Conservation (phyloP, 2,888 invertebrate species). For the Cephus pygmeus region DNA sequence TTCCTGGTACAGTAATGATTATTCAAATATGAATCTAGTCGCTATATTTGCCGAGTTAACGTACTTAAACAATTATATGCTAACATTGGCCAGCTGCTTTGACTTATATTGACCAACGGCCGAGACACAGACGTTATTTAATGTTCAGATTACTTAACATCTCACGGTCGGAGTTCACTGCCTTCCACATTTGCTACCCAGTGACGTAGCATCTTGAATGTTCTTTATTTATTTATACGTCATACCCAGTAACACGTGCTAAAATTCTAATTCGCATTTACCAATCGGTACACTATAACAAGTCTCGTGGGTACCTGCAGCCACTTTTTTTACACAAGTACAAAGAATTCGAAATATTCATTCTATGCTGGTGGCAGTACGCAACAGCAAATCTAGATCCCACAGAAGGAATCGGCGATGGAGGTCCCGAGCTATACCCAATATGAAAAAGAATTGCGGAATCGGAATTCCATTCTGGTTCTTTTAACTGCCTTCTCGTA, state of each 20-base stretch:
- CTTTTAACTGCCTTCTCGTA: background rate
- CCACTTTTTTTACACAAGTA: background rate
- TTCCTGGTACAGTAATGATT: background rate
- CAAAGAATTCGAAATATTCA: background rate
- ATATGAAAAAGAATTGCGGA: background rate
- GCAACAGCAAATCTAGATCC: background rate
- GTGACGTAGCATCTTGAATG: background rate
- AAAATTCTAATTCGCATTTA: background rate
- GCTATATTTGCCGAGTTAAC: background rate
- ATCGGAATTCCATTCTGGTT: background rate
- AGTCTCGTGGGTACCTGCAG: no score
- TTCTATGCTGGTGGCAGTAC: background rate
- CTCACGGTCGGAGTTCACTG: slow-evolving; percentile 4
- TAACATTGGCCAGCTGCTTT: background rate
- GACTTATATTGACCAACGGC: background rate
- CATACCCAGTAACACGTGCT: background rate
- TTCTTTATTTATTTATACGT: background rate
- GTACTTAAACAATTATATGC: background rate
- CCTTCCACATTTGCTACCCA: background rate
- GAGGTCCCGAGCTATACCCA: background rate
- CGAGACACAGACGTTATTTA: background rate
- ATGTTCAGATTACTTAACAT: background rate
- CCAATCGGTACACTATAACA: background rate
- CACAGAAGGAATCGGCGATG: background rate
- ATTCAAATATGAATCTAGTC: background rate